Evolutionary conservation across 2,888 invertebrate species (phyloP).

Genomic region (Epiblema foenella): DNA sequence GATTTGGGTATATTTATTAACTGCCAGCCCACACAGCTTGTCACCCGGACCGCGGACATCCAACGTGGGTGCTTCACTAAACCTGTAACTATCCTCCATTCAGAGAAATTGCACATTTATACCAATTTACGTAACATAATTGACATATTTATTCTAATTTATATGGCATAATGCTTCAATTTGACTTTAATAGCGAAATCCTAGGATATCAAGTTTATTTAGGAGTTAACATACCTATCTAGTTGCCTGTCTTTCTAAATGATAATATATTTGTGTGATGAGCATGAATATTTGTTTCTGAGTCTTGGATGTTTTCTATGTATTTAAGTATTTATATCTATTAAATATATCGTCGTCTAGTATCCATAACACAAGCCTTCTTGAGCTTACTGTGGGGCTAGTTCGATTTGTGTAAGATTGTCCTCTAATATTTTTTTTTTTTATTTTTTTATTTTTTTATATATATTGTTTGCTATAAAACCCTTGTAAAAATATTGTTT

Average conservation of each 20-base stretch:
- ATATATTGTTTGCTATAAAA: no score
- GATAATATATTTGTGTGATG: no score
- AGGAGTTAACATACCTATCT: neutral
- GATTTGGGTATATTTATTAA: conserved; percentile 30
- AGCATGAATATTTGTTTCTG: no score
- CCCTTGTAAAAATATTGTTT: no score
- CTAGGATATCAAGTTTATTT: neutral
- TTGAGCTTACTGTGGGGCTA: no score
- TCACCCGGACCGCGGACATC: conserved; percentile 1
- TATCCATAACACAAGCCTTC: no score
- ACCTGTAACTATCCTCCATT: conserved; percentile 23
- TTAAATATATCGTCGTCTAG: no score
- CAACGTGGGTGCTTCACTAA: conserved; percentile 25
- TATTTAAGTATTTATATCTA: no score
- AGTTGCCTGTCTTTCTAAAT: neutral
- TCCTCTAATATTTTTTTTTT: no score
- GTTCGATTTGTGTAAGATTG: no score
- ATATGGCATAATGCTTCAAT: conserved; percentile 19
- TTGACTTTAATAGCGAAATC: conserved; percentile 20
- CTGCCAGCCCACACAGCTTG: conserved; percentile 10
- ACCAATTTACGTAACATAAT: conserved; percentile 29
- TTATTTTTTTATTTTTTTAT: no score
- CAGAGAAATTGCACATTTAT: conserved; percentile 21
- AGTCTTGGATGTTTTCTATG: no score
- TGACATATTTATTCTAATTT: conserved; percentile 27